These are phyloP conservation scores for Anisognathus igniventris DNA, from an alignment of 2,797 vertebrate species.

Conservation along the genomic window DNA sequence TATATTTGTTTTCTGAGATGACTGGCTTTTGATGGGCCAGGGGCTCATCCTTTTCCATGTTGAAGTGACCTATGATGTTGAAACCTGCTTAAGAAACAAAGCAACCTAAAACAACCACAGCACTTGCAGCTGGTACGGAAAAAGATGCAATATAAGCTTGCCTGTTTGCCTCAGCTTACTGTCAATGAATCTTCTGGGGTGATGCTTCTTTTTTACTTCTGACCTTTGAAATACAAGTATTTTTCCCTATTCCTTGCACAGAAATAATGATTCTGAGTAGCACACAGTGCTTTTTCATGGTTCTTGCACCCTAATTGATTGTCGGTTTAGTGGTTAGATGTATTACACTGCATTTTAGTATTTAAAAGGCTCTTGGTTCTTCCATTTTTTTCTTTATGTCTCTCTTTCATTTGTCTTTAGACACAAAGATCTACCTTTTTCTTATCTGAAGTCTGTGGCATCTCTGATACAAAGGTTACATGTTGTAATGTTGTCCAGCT, in stretches of 20 bases:
- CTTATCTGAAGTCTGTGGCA: background rate
- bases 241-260: background rate
- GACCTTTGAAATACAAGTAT: background rate
- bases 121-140: background rate
- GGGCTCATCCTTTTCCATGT: background rate
- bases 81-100: background rate
- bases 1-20: background rate
- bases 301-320: background rate
- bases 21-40: background rate
- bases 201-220: background rate
- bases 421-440: background rate
- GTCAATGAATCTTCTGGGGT: background rate
- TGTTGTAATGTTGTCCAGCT: background rate
- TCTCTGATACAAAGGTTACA: background rate
- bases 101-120: background rate
- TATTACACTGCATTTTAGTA: background rate
- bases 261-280: background rate
- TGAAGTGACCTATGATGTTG: background rate
- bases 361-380: background rate
- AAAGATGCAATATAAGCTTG: background rate
- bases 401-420: background rate
- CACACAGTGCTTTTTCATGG: background rate
- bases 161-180: background rate
- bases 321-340: background rate
- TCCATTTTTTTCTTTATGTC: background rate